Percentiles rank a stretch among this genome's conserved stretches.
phyloP scores from a whole-genome alignment of 2,888 invertebrate genomes.

The Hyppa rectilinea region DNA sequence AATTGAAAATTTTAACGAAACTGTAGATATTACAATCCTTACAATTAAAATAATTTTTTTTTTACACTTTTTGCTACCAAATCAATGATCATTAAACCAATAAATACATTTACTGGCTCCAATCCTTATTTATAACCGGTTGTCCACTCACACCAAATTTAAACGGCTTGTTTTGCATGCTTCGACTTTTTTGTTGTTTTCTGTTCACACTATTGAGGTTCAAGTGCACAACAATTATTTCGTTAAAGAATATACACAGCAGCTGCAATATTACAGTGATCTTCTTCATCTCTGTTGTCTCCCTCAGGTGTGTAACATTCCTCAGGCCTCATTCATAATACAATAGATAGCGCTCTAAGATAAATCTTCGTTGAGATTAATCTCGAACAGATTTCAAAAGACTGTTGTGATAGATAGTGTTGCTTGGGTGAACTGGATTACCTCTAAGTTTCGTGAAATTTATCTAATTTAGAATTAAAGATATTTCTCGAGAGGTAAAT shows the following conservation, averaged over 20 bases:
- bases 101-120: not conserved
- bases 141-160: not conserved
- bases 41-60: not conserved
- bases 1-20: slow-evolving; percentile 12
- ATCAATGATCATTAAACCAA: not conserved
- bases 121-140: not conserved
- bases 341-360: not conserved
- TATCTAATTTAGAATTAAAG: not conserved
- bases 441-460: slow-evolving; percentile 5
- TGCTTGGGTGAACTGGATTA: slow-evolving; percentile 12
- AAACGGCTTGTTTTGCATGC: not conserved
- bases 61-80: not conserved
- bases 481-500: not conserved
- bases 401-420: slow-evolving; percentile 4
- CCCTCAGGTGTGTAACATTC: not conserved
- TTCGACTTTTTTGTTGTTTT: not conserved
- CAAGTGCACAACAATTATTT: slow-evolving; percentile 13
- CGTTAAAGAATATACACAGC: too few species aligned
- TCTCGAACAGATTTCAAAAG: slow-evolving; percentile 37
- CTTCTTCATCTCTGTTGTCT: slow-evolving; percentile 5
- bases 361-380: slow-evolving; percentile 14
- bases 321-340: not conserved
- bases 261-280: not conserved
- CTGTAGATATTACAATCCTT: not conserved
- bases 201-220: not conserved